phyloP scores from a whole-genome alignment of 1,140 invertebrate species.

The Zelostemma sp. region DNA sequence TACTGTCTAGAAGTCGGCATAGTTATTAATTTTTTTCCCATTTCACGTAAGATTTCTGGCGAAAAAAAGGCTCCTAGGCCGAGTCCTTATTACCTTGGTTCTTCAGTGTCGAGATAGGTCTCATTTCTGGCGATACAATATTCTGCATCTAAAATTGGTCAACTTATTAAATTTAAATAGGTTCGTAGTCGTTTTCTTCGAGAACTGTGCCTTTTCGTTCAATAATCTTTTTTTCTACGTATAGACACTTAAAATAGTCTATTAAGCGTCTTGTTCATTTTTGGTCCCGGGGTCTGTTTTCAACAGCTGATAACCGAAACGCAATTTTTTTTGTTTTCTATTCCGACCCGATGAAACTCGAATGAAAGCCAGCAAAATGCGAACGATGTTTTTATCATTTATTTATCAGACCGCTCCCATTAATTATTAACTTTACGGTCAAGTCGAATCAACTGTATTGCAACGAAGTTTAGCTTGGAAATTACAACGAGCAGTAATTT shows the following conservation, averaged over 20 bases:
- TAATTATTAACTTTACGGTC: not conserved
- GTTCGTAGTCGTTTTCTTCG: not conserved
- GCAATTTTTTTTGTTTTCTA: not conserved
- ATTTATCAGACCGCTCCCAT: not conserved
- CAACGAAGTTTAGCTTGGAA: not conserved
- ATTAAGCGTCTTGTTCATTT: not conserved
- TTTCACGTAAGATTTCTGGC: constrained; percentile 2
- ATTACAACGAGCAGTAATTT: not conserved
- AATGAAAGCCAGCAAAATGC: not conserved
- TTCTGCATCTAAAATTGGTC: constrained; percentile 7
- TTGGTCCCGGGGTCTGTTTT: not conserved
- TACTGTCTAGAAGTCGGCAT: not conserved
- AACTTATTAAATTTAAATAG: constrained; percentile 13
- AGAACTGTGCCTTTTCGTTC: not conserved
- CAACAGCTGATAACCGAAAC: not conserved
- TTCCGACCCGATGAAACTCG: not conserved
- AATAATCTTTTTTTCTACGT: not conserved
- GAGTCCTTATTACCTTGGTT: not conserved
- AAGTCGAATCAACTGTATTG: not conserved
- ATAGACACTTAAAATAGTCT: constrained; percentile 1
- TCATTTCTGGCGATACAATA: not conserved
- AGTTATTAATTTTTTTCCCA: constrained; percentile 7
- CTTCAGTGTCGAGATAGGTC: constrained; percentile 1
- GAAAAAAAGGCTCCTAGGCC: not conserved
- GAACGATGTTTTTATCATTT: not conserved